Conservation (phyloP, 1,140 invertebrate species). For the Pseudachorutes palmiensis region DNA sequence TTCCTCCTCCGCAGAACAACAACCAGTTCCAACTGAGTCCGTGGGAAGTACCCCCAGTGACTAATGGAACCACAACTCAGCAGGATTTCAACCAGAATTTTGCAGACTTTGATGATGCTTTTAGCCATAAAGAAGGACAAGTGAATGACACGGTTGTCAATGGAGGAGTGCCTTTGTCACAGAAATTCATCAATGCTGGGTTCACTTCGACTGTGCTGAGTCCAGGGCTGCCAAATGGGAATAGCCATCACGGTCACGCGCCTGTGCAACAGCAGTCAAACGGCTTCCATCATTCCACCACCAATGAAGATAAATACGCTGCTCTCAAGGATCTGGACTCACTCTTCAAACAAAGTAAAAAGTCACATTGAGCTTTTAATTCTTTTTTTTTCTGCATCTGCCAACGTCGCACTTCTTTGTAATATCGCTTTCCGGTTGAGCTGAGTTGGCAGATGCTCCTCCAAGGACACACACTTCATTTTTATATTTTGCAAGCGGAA, state of each 20-base stretch:
- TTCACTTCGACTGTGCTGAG: background rate
- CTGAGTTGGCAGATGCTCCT: too few relatives aligned
- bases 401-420: background rate
- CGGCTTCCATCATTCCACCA: conserved; percentile 2
- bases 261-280: too few relatives aligned
- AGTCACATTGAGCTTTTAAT: background rate
- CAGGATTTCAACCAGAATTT: conserved; percentile 39
- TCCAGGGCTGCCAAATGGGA: conserved; percentile 14
- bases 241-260: background rate
- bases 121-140: conserved; percentile 20
- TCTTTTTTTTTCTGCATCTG: too few relatives aligned
- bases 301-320: conserved; percentile 58
- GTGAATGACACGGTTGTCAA: conserved; percentile 1
- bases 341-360: conserved; percentile 48
- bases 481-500: too few relatives aligned
- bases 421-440: background rate
- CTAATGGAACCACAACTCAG: background rate
- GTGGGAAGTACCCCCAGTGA: background rate
- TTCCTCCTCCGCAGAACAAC: conserved; percentile 5
- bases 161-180: background rate
- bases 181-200: conserved; percentile 1
- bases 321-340: conserved; percentile 70
- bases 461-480: too few relatives aligned
- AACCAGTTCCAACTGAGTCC: background rate
- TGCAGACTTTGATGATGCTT: conserved; percentile 41